Evolutionary conservation across 1,140 invertebrate species (phyloP).

Genomic region (Drosophila trapezifrons): DNA sequence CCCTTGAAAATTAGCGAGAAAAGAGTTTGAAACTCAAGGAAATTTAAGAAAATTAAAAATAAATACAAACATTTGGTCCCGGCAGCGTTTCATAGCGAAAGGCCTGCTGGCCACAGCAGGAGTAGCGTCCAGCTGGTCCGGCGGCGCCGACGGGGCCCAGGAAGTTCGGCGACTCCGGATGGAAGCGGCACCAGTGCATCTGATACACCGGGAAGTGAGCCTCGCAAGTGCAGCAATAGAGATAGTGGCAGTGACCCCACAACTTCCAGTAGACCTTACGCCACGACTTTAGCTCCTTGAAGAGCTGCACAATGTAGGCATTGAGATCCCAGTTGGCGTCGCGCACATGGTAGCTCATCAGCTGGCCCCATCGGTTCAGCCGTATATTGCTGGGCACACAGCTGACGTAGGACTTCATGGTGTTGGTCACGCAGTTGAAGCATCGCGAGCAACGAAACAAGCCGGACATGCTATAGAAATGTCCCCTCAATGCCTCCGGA

Average conservation of each 20-base stretch:
- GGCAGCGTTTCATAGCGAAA: constrained; percentile 90
- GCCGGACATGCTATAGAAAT: constrained; percentile 90
- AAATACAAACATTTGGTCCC: constrained; percentile 83
- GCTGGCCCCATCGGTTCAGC: constrained; percentile 88
- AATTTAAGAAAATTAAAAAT: not conserved
- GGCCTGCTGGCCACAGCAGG: constrained; percentile 93
- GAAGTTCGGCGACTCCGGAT: constrained; percentile 90
- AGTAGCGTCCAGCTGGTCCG: constrained; percentile 89
- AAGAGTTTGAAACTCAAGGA: too few relatives aligned
- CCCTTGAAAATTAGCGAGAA: constrained; percentile 50
- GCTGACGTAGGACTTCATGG: constrained; percentile 88
- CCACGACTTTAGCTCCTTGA: constrained; percentile 93
- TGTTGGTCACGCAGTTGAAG: constrained; percentile 86
- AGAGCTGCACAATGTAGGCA: constrained; percentile 90
- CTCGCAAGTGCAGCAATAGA: constrained; percentile 90
- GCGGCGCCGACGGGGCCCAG: constrained; percentile 88
- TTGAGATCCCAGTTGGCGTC: constrained; percentile 93
- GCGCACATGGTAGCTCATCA: constrained; percentile 88
- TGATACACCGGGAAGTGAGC: constrained; percentile 90
- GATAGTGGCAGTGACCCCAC: constrained; percentile 94
- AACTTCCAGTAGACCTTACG: constrained; percentile 95
- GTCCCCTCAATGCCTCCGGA: constrained; percentile 89
- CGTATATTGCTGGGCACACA: constrained; percentile 89
- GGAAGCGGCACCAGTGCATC: constrained; percentile 92
- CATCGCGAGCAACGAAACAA: constrained; percentile 88